phyloP scores from a whole-genome alignment of 2,888 invertebrate species.

The Stratiomys singularior region DNA sequence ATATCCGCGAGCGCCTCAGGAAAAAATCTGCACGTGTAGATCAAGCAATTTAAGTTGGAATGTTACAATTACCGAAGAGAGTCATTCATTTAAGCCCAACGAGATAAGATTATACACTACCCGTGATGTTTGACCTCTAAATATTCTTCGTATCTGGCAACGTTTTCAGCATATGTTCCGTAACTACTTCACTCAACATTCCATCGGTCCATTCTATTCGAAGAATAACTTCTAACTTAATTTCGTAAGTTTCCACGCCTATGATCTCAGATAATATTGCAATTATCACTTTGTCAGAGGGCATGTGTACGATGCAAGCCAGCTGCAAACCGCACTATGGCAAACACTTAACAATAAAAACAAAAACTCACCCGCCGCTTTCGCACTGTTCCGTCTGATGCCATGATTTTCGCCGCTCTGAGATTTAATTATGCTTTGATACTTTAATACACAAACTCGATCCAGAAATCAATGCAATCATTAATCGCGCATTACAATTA shows the following conservation, averaged over 20 bases:
- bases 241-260: neutral
- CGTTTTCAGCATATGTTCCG: neutral
- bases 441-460: conserved; percentile 19
- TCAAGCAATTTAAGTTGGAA: neutral
- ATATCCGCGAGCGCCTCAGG: neutral
- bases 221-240: neutral
- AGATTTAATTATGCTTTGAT: conserved; percentile 21
- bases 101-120: neutral
- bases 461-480: neutral
- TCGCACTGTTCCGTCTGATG: conserved; percentile 18
- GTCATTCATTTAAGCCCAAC: neutral
- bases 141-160: neutral
- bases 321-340: neutral
- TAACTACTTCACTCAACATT: neutral
- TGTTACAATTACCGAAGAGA: neutral
- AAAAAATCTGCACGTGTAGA: neutral
- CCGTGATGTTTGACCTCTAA: neutral
- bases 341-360: neutral
- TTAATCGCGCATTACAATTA: neutral
- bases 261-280: neutral
- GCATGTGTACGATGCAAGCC: neutral
- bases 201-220: neutral
- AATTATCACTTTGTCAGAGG: neutral
- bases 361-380: conserved; percentile 36
- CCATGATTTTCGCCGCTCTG: conserved; percentile 1